Base-by-base conservation (phyloP, 2,113 vertebrate species). In the Menura novaehollandiae region DNA sequence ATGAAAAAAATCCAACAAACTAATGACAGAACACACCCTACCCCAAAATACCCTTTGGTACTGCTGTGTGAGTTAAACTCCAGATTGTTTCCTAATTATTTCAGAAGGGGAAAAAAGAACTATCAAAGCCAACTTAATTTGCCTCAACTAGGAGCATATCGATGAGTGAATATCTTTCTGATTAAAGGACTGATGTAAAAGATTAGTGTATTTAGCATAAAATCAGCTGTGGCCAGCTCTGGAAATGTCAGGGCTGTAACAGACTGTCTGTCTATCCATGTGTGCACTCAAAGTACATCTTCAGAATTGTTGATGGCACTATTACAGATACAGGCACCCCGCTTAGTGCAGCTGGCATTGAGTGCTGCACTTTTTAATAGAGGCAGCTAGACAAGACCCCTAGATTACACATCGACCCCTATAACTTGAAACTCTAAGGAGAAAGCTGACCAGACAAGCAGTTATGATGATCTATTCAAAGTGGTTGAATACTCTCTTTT, bases 381-480 rank as follows among this genome's bases (percentile, higher is more conserved):
- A 85, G 66, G 58, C 89, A 97, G 93, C 64, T 74, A 97, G 93
- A 95, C 91, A 95, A 95, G 91, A 94, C 84, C 60, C 60, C 49
- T 74, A 95, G 94, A 96, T 95, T 96, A 78, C 80, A 89, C 84
- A 87, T 84, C 26, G 52, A 96, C 84, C 87, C 87, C 77, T 93
- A 60, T 82, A 94, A 95, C 93, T 93, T 81, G 80, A 92, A 92
- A 91, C 89, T 88, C 86, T 71, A 75, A 89, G 87, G 69, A 87
- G 73, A 95, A 94, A 94, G 84, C 94, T 95, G 93, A 95, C 94
- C 96, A 91, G 94, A 97, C 86, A 96, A 93, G 84, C 93, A 78
- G 93, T 89, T 97, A 91, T 91, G 95, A 97, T 91, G 91, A 95
- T 93, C 94, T 96, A 85, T 95, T 96, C 89, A 91, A 93, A 95